Percentiles rank a stretch among this genome's conserved stretches.
Conservation (phyloP, 2,888 invertebrate genomes). For the Melieria omissa region DNA sequence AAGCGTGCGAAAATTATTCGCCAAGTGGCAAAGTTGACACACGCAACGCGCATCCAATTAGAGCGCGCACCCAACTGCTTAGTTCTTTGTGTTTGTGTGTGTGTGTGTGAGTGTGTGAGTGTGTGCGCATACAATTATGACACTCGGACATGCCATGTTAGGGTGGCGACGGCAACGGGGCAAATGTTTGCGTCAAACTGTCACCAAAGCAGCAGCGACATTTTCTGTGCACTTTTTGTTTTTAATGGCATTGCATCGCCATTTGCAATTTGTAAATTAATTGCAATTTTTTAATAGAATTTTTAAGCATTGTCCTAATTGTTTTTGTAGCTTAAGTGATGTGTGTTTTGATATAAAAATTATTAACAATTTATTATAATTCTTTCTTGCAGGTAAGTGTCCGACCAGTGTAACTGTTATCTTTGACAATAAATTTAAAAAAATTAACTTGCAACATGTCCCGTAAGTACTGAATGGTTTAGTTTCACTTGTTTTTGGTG, state of each 20-base stretch:
- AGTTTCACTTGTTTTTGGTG: too few species aligned
- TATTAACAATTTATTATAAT: background rate
- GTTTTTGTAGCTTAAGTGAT: background rate
- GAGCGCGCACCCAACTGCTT: background rate
- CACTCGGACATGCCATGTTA: background rate
- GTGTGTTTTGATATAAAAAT: background rate
- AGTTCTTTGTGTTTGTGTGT: background rate
- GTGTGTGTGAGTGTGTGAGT: background rate
- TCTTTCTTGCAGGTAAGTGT: background rate
- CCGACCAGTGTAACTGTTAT: background rate
- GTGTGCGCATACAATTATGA: background rate
- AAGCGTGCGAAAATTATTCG: constrained; percentile 7
- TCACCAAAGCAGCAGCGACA: background rate
- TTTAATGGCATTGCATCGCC: background rate
- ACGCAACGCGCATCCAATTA: background rate
- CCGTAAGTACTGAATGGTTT: too few species aligned
- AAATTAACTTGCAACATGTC: too few species aligned
- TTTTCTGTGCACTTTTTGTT: background rate
- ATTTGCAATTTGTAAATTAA: constrained; percentile 1
- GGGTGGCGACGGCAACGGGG: background rate
- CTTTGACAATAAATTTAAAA: too few species aligned
- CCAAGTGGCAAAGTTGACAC: constrained; percentile 7
- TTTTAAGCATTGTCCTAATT: background rate
- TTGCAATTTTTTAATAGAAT: background rate
- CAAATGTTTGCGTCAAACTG: background rate